Evolutionary conservation across 2,888 invertebrate genomes (phyloP), one percentile per base, ranked within the genome.

Genomic region (Erannis defoliaria): DNA sequence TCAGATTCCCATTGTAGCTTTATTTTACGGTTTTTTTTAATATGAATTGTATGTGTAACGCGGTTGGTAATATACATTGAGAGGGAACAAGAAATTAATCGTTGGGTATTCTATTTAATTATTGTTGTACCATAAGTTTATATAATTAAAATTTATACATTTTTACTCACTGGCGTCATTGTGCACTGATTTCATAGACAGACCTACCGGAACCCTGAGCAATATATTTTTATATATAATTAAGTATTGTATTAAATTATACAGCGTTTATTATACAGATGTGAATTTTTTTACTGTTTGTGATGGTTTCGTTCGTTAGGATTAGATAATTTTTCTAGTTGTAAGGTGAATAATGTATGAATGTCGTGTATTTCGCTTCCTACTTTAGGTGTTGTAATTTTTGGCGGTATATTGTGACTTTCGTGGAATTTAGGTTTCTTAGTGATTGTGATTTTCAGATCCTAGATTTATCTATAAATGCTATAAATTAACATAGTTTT

Each of bases 161-260:
- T 62, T 64, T 59, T 62, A 59, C 57, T 67, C 73, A 76, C 80
- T 75, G 75, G 73, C 78, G 79, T 74, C 81, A 80, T 81, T 78
- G 79, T 70, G 89, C 84, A 89, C 90, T 90, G 90, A 89, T 88
- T 89, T 85, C 80, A 86, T 86, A 85, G 80, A 89, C 89, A 88
- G 86, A 89, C 88, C 89, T 89, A 89, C 82, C 85, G 90, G 76
- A 90, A 92, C 78, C 88, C 85, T 90, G 89, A 92, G 92, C 90
- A 91, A 91, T 92, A 92, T 91, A 90, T 92, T 92, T 91, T 91
- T 90, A 90, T 90, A 90, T 85, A 86, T 87, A 85, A 88, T 85
- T 90, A 89, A 88, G 88, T 86, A 90, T 88, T 86, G 80, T 82
- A 88, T 88, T 80, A 80, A 64, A 79, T 78, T 83, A 88, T 89